Percentiles rank a stretch among this genome's conserved stretches.
These are phyloP conservation scores for Pogonomyrmex californicus DNA, from an alignment of 1,140 invertebrate species.

Conservation along the genomic window DNA sequence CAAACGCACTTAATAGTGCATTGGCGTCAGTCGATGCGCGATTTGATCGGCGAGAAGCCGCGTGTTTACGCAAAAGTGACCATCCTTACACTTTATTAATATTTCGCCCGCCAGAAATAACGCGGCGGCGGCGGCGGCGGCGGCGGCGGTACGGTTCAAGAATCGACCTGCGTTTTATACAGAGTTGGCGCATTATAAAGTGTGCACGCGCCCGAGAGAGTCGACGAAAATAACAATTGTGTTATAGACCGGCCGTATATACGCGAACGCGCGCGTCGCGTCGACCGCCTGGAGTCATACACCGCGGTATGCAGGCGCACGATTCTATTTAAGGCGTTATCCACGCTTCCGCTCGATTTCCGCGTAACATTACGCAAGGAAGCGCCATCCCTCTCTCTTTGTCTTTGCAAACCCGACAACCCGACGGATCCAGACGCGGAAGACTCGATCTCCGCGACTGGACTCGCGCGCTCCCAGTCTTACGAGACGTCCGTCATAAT, in stretches of 20 bases:
- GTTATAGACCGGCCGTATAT: constrained; percentile 53
- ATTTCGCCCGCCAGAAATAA: constrained; percentile 72
- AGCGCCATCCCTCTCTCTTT: neutral
- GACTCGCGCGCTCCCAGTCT: neutral
- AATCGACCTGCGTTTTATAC: constrained; percentile 68
- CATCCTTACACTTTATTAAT: constrained; percentile 77
- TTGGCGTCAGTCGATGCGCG: constrained; percentile 36
- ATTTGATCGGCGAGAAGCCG: constrained; percentile 59
- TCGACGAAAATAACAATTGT: constrained; percentile 74
- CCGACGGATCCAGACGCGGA: too few species aligned
- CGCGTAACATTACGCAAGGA: constrained; percentile 30
- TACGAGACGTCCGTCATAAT: neutral
- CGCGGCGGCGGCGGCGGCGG: constrained; percentile 3
- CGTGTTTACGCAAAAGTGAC: constrained; percentile 58
- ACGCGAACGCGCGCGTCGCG: neutral
- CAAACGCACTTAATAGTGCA: neutral
- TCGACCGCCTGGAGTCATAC: constrained; percentile 16
- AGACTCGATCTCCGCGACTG: neutral
- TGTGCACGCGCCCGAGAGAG: constrained; percentile 40
- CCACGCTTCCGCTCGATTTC: constrained; percentile 42
- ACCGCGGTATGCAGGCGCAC: constrained; percentile 16
- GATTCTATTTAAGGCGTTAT: constrained; percentile 53
- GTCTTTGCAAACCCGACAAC: too few species aligned
- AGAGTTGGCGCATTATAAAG: constrained; percentile 51
- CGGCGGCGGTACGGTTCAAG: constrained; percentile 63